These are phyloP conservation scores for Rhagium mordax DNA, from an alignment of 2,888 invertebrate species.

Conservation along the genomic window DNA sequence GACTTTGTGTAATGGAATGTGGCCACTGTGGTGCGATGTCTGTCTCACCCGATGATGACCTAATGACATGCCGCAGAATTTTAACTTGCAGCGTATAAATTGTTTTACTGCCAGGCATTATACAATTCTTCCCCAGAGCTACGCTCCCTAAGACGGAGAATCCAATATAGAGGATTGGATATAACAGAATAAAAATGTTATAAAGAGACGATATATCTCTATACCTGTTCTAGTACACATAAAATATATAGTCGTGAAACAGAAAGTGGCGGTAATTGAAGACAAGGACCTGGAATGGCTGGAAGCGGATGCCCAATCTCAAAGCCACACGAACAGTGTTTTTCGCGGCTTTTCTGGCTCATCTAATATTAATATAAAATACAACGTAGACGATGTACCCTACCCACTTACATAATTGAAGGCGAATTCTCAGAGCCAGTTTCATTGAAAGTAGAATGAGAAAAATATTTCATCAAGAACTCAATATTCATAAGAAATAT, in stretches of 20 bases:
- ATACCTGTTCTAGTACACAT: slow-evolving; percentile 27
- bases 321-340: neutral
- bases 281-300: slow-evolving; percentile 31
- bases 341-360: slow-evolving; percentile 2
- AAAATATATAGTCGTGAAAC: slow-evolving; percentile 37
- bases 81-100: slow-evolving; percentile 51
- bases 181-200: slow-evolving; percentile 55
- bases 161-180: slow-evolving; percentile 57
- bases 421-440: neutral
- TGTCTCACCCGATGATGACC: slow-evolving; percentile 52
- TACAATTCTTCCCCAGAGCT: slow-evolving; percentile 53
- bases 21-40: slow-evolving; percentile 52
- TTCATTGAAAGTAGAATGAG: neutral
- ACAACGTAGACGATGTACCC: neutral
- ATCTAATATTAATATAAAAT: slow-evolving; percentile 7
- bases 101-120: slow-evolving; percentile 53
- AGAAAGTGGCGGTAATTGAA: slow-evolving; percentile 38
- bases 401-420: neutral
- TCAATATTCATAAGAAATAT: neutral
- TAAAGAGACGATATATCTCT: slow-evolving; percentile 52
- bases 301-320: slow-evolving; percentile 22
- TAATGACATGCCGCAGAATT: slow-evolving; percentile 52
- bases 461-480: neutral
- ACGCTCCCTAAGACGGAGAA: slow-evolving; percentile 46
- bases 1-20: slow-evolving; percentile 67